Evolutionary conservation across 2,797 vertebrate species (phyloP).

Genomic region (Vespertilio murinus): DNA sequence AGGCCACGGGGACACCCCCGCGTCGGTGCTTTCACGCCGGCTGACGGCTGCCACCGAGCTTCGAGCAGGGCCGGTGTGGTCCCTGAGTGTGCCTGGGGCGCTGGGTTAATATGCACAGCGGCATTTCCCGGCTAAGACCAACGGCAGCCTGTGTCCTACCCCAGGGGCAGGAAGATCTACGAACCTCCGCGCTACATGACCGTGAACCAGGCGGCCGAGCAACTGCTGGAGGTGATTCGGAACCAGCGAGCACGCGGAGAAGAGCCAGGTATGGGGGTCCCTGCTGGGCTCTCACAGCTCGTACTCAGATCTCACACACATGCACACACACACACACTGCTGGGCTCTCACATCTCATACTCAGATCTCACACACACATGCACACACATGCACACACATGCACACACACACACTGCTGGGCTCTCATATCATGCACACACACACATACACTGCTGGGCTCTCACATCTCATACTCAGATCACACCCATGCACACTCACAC

Average conservation of each 20-base stretch:
- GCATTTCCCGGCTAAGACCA: neutral
- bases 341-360: too few species aligned
- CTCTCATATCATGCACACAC: neutral
- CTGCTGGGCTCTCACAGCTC: neutral
- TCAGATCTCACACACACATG: too few species aligned
- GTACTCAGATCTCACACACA: too few species aligned
- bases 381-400: too few species aligned
- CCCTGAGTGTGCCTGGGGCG: neutral
- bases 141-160: constrained; percentile 37
- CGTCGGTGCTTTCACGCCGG: neutral
- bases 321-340: too few species aligned
- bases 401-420: neutral
- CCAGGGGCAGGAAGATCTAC: constrained; percentile 93
- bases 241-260: constrained; percentile 87
- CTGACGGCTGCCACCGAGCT: neutral
- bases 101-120: too few species aligned
- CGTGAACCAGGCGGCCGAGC: constrained; percentile 91
- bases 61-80: neutral
- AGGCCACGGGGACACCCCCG: neutral
- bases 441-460: too few species aligned
- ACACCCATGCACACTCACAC: too few species aligned
- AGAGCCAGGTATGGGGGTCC: constrained; percentile 87
- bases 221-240: constrained; percentile 91
- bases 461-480: too few species aligned
- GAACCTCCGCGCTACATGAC: constrained; percentile 95